phyloP scores from a whole-genome alignment of 2,888 invertebrate species.

The Amphimallon solstitiale region DNA sequence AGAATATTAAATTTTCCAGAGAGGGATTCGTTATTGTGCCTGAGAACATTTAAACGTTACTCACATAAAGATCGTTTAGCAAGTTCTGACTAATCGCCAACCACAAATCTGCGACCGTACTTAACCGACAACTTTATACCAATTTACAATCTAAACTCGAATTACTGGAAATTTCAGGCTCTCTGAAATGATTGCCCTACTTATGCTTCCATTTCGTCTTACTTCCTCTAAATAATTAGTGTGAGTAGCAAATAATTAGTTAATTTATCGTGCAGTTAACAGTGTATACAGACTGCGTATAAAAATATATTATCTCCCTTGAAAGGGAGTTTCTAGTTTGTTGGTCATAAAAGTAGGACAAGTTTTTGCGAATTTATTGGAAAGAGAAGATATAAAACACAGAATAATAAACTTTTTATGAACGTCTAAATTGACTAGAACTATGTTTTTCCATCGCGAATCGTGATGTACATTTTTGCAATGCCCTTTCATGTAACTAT shows the following conservation, averaged over 20 bases:
- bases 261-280: not conserved
- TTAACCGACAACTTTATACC: conserved; percentile 64
- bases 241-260: conserved; percentile 9
- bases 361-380: too few relatives aligned
- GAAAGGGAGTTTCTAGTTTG: too few relatives aligned
- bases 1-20: conserved; percentile 20
- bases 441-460: too few relatives aligned
- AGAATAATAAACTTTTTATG: too few relatives aligned
- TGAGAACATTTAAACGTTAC: conserved; percentile 19
- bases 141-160: conserved; percentile 42
- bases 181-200: conserved; percentile 25
- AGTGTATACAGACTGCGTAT: too few relatives aligned
- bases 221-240: not conserved
- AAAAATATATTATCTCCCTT: too few relatives aligned
- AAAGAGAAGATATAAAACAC: too few relatives aligned
- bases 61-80: conserved; percentile 34
- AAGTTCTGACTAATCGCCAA: conserved; percentile 67
- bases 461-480: too few relatives aligned
- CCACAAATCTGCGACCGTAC: conserved; percentile 66
- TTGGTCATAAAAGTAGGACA: too few relatives aligned
- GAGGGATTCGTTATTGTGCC: conserved; percentile 25
- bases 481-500: too few relatives aligned
- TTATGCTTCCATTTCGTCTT: conserved; percentile 31
- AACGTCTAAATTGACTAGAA: too few relatives aligned
- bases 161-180: conserved; percentile 40